Percentiles rank a stretch among this genome's conserved stretches.
phyloP scores from a whole-genome alignment of 1,140 invertebrate genomes.

The Physella acuta region DNA sequence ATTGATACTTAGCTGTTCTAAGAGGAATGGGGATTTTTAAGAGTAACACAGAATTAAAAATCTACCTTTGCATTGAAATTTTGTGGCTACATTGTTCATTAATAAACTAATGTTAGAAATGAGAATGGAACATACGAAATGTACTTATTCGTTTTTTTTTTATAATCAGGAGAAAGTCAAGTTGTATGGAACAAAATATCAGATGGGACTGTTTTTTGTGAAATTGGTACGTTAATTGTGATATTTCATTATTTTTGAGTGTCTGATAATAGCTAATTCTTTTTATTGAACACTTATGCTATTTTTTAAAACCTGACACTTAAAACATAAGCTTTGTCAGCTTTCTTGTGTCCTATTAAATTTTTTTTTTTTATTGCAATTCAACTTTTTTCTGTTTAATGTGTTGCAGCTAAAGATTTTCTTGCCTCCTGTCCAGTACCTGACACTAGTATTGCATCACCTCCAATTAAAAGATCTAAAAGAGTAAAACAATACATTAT shows the following conservation, averaged over 20 bases:
- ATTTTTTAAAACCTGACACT: neutral
- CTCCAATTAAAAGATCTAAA: conserved; percentile 37
- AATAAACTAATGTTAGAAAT: too few relatives aligned
- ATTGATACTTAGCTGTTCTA: too few relatives aligned
- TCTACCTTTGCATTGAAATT: too few relatives aligned
- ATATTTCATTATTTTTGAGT: too few relatives aligned
- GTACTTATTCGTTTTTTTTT: too few relatives aligned
- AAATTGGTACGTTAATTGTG: conserved; percentile 27
- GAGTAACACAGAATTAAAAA: too few relatives aligned
- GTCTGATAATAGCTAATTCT: too few relatives aligned
- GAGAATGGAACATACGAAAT: too few relatives aligned
- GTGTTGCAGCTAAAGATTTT: conserved; percentile 51
- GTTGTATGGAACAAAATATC: conserved; percentile 19
- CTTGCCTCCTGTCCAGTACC: conserved; percentile 47
- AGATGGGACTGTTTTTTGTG: conserved; percentile 29
- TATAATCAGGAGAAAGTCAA: conserved; percentile 20
- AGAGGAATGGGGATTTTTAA: too few relatives aligned
- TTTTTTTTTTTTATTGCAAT: conserved; percentile 12
- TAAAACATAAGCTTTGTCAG: neutral
- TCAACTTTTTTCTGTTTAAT: too few relatives aligned
- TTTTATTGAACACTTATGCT: too few relatives aligned
- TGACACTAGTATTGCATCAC: conserved; percentile 35
- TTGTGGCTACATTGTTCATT: too few relatives aligned
- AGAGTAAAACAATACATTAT: conserved; percentile 28
- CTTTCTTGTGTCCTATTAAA: neutral